These are phyloP conservation scores for Tychaedon coryphoeus DNA, from an alignment of 2,113 vertebrate genomes.

Conservation along the genomic window DNA sequence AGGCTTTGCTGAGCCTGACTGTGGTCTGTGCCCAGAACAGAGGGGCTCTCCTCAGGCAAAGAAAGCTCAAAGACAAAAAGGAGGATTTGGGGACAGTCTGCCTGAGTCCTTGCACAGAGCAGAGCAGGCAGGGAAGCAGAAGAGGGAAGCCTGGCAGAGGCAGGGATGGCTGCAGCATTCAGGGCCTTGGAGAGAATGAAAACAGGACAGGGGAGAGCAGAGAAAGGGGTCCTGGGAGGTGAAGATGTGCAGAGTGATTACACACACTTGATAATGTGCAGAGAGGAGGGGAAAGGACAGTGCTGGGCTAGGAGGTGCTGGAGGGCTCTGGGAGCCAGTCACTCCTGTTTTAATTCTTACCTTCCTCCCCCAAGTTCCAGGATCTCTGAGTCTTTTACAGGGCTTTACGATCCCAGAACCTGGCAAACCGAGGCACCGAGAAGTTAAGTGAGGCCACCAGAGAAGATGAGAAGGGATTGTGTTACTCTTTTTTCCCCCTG, in stretches of 20 bases:
- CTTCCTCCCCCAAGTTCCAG: background rate
- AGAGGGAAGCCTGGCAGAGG: background rate
- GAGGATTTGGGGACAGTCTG: background rate
- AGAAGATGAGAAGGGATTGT: constrained; percentile 59
- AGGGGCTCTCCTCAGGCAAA: background rate
- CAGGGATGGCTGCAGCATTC: background rate
- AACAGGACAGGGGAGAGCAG: background rate
- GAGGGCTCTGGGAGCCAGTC: background rate
- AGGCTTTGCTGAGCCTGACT: background rate
- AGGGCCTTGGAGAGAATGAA: background rate
- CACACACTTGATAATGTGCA: fast-evolving
- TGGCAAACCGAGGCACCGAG: constrained; percentile 8
- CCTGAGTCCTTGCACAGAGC: background rate
- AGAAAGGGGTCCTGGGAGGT: background rate
- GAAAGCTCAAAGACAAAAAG: background rate
- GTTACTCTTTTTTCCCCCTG: constrained; percentile 51
- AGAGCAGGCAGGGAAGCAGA: background rate
- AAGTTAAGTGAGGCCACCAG: constrained; percentile 33
- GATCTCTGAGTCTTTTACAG: background rate
- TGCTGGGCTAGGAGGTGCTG: background rate
- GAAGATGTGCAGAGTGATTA: background rate
- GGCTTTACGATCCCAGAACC: background rate
- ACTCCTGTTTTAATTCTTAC: background rate
- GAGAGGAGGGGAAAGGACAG: background rate
- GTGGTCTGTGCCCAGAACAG: background rate